Conservation (phyloP, 2,797 vertebrate species). For the Peromyscus melanophrys region DNA sequence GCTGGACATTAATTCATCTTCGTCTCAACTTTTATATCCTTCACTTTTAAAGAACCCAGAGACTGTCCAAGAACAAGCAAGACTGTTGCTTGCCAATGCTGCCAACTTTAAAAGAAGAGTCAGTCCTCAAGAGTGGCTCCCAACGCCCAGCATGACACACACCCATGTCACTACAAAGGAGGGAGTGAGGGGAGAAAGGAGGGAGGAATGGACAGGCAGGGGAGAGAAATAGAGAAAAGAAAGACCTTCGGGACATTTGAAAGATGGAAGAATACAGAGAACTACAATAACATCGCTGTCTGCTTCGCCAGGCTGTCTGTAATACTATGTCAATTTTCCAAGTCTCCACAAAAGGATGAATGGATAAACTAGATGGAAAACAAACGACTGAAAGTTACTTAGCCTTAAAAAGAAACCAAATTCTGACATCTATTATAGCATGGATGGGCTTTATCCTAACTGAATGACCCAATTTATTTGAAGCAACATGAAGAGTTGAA, state of each 20-base stretch:
- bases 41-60: slow-evolving; percentile 9
- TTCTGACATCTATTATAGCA: neutral
- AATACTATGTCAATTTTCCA: neutral
- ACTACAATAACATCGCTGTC: neutral
- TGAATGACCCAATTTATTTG: neutral
- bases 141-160: neutral
- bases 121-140: neutral
- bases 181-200: neutral
- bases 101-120: neutral
- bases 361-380: neutral
- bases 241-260: neutral
- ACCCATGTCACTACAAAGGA: neutral
- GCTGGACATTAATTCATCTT: neutral
- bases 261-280: neutral
- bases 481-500: neutral
- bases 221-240: neutral
- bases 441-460: neutral
- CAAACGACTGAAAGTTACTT: neutral
- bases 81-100: neutral
- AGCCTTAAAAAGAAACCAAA: neutral
- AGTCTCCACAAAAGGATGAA: neutral
- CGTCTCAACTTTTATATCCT: neutral
- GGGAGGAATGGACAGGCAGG: neutral
- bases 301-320: neutral
- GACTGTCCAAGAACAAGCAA: neutral